Evolutionary conservation across 2,888 invertebrate genomes (phyloP), one percentile per base, ranked within the genome.

Genomic region (Cryptophagus acutangulus): DNA sequence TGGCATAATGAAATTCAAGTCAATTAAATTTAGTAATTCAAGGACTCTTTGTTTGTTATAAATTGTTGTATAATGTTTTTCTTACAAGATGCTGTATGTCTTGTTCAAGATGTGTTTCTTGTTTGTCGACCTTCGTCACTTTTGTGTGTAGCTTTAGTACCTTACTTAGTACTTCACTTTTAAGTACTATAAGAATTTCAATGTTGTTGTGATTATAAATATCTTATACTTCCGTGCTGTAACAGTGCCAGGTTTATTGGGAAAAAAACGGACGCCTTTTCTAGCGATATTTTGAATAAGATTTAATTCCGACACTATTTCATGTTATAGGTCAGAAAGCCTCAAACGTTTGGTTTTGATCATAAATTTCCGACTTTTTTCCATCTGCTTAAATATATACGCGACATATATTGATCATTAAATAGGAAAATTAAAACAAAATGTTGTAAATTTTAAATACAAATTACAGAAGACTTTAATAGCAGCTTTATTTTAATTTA

Each of bases 131-230:
- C 31, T 31, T 31, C 31, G 12, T 15, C 31, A 31, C 12, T 3
- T 31, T n/a, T 15, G 16, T 31, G 16, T 31, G 20, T 20, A 20
- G 5, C n/a, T 26, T 3, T 31, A 31, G 31, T 31, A 31, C 31
- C 15, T 31, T 31, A 31, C n/a, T 31, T 31, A 31, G 31, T 31
- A 31, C 31, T 31, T 31, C 13, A 31, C 3, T 31, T n/a, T 20
- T 6, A n/a, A 20, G 24, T 20, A 20, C 24, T n/a, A 20, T 6
- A 20, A 20, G 24, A 20, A 20, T 20, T 20, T n/a, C 24, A 20
- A 20, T 20, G 24, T 20, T 20, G 6, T 20, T n/a, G 24, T 20
- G 6, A 20, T 20, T 20, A 8, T n/a, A n/a, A 8, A 6, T 20
- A 20, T 6, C n/a, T 20, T n/a, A 8, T 20, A 20, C 24, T 20